Evolutionary conservation across 2,113 vertebrate genomes (phyloP), one percentile per base, ranked within the genome.

Genomic region (Physeter macrocephalus): DNA sequence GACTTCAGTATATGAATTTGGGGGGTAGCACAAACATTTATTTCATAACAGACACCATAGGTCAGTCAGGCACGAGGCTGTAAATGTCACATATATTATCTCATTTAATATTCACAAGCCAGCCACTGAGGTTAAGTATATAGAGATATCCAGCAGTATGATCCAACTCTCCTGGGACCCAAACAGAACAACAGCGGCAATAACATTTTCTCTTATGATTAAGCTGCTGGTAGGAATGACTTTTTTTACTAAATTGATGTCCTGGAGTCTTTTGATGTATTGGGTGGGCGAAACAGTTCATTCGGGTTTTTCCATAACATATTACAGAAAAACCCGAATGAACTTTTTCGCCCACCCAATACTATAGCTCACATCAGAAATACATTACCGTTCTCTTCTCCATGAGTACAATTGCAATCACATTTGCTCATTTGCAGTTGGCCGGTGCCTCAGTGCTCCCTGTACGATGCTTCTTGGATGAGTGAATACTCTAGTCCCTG

Each of bases 371-470:
- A 21, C 14, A 52, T 64, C 14, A 77, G 21, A 94, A 89, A 29
- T 15, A 0, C 15, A 75, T 34, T 11, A 23, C 2, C 23, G 18
- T 12, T 77, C 39, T 67, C 6, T 72, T 14, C 1, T 74, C 20
- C 10, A 0, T 3, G 8, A 23, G 0, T 15, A 43, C 5, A 52
- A 10, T 7, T 25, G 6, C 4, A 46, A 15, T 13, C 4, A 46
- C 39, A 13, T 43, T 2, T 36, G 1, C 21, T 57, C 25, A 18
- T 34, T 43, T 20, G 21, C 34, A 23, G 8, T 13, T n/a, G 10
- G 1, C 2, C 17, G 34, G 34, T 12, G 27, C 36, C 43, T 85
- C 25, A 23, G 29, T 31, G 5, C n/a, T 72, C 13, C 64, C 41
- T 31, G 11, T 6, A 6, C 1, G 52, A 27, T n/a, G 6, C 1